These are phyloP conservation scores for Physocephala rufipes DNA, from an alignment of 2,888 invertebrate species.

Conservation along the genomic window DNA sequence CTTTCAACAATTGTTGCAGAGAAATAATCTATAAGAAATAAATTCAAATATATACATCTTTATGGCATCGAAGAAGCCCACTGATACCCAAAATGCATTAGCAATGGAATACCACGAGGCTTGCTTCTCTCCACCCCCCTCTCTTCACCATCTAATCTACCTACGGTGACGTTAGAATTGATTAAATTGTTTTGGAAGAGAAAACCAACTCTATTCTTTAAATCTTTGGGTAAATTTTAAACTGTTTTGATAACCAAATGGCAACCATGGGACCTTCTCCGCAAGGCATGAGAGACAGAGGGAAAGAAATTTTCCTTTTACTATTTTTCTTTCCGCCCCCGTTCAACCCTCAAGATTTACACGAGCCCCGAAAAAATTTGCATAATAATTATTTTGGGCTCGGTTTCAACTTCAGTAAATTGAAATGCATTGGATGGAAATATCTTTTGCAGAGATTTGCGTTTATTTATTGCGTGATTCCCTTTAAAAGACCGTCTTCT, in stretches of 20 bases:
- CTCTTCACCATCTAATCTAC: not conserved
- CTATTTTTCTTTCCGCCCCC: not conserved
- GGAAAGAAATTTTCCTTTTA: too few relatives aligned
- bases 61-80: not conserved
- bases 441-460: constrained; percentile 16
- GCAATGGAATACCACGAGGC: too few relatives aligned
- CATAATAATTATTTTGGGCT: constrained; percentile 24
- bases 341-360: constrained; percentile 16
- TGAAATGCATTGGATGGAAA: constrained; percentile 23
- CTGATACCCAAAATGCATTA: too few relatives aligned
- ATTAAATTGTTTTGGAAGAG: constrained; percentile 22
- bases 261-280: constrained; percentile 20
- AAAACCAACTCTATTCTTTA: not conserved
- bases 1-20: too few relatives aligned
- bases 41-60: too few relatives aligned
- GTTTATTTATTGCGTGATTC: constrained; percentile 15
- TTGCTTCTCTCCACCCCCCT: too few relatives aligned
- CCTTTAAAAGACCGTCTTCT: not conserved
- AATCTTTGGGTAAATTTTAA: constrained; percentile 26
- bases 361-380: constrained; percentile 17
- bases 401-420: constrained; percentile 21
- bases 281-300: too few relatives aligned
- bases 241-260: constrained; percentile 8
- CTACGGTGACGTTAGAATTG: constrained; percentile 17
- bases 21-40: too few relatives aligned